Conservation (phyloP, 2,888 invertebrate genomes). For the Myathropa florea region DNA sequence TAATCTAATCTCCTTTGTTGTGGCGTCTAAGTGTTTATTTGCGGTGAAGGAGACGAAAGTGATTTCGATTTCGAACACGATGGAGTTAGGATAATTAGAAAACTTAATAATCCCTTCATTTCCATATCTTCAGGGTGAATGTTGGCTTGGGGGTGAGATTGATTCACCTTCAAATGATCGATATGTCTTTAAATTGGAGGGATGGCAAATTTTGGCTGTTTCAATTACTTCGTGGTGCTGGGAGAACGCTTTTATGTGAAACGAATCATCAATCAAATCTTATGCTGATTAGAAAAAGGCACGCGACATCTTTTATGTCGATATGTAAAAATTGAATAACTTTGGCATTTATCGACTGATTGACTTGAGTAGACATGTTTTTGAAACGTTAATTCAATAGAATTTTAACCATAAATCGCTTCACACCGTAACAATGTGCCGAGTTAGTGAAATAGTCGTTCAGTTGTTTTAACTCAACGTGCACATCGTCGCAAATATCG, state of each 20-base stretch:
- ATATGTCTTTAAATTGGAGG: not conserved
- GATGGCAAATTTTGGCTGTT: not conserved
- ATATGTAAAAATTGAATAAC: no score
- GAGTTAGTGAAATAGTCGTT: no score
- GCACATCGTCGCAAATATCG: no score
- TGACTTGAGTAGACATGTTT: no score
- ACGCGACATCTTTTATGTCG: no score
- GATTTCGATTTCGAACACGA: conserved; percentile 26
- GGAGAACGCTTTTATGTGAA: not conserved
- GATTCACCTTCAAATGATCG: not conserved
- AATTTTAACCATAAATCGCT: no score
- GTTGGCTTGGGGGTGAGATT: not conserved
- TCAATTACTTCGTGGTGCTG: not conserved
- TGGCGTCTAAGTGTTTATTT: conserved; percentile 26
- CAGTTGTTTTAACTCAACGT: no score
- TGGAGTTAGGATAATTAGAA: conserved; percentile 35
- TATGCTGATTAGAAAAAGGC: not conserved
- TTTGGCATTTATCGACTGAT: no score
- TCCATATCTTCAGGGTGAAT: conserved; percentile 16
- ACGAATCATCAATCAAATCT: not conserved
- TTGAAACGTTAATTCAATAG: no score
- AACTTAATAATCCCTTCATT: conserved; percentile 46
- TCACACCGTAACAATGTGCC: no score
- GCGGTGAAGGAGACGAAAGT: not conserved
- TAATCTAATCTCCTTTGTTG: conserved; percentile 8